These are phyloP conservation scores for Xenopus borealis DNA, from an alignment of 2,113 vertebrate genomes.

Conservation along the genomic window DNA sequence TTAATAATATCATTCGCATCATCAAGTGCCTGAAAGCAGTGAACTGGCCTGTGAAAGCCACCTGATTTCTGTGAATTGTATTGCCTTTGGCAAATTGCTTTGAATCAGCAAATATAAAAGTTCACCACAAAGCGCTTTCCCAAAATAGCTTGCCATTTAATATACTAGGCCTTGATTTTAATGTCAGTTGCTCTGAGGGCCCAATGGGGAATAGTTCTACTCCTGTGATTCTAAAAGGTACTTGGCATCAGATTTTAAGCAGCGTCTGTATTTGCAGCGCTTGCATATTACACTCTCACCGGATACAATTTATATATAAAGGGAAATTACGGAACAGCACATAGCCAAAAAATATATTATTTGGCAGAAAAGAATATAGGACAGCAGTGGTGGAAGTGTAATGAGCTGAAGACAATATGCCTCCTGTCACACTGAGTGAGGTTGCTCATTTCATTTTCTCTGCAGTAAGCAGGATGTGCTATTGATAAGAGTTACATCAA, in stretches of 20 bases:
- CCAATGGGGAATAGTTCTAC: constrained; percentile 25
- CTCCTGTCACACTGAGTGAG: neutral
- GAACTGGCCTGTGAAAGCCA: neutral
- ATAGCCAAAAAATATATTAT: constrained; percentile 30
- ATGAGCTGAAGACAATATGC: constrained; percentile 12
- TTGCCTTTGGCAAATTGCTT: neutral
- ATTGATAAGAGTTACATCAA: constrained; percentile 49
- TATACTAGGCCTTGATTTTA: constrained; percentile 3
- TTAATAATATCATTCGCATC: neutral
- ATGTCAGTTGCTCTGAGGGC: neutral
- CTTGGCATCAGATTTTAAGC: neutral
- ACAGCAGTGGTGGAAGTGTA: constrained; percentile 15
- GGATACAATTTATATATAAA: neutral
- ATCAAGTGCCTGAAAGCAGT: neutral
- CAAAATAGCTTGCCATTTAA: neutral
- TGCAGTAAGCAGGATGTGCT: constrained; percentile 49
- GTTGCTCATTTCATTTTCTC: constrained; percentile 30
- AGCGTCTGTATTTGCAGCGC: constrained; percentile 5
- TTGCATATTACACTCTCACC: neutral
- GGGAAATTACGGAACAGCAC: neutral
- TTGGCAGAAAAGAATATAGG: constrained; percentile 14
- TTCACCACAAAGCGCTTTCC: neutral
- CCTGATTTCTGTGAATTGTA: neutral
- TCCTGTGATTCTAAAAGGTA: constrained; percentile 16
- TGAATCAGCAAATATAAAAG: constrained; percentile 5